Evolutionary conservation across 2,888 invertebrate genomes (phyloP).

Genomic region (Entomobrya multifasciata): DNA sequence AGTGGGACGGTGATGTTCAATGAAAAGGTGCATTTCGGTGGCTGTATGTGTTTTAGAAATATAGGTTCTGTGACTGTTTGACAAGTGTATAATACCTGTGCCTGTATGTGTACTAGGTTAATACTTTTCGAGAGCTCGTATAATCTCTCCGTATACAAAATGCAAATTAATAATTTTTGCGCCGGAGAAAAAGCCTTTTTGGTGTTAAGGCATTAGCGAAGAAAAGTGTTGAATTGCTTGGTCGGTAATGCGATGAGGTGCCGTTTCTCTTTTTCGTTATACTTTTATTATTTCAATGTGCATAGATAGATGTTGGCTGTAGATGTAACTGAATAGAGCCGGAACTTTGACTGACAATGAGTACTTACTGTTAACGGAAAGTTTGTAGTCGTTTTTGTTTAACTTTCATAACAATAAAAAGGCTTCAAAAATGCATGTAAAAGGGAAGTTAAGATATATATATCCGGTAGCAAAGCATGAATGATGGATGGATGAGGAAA

Average conservation of each 20-base stretch:
- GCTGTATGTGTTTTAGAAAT: too few species aligned
- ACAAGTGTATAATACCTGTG: too few species aligned
- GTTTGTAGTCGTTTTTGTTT: too few species aligned
- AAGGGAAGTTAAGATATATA: neutral
- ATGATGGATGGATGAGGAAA: too few species aligned
- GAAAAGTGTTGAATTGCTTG: neutral
- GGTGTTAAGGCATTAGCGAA: neutral
- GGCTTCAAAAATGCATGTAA: neutral
- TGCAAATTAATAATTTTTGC: conserved; percentile 48
- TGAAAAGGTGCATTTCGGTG: neutral
- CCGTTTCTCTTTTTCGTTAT: too few species aligned
- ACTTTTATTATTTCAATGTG: too few species aligned
- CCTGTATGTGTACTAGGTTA: neutral
- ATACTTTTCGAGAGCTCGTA: neutral
- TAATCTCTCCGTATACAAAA: conserved; percentile 46
- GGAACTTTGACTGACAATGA: too few species aligned
- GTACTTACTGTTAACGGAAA: neutral
- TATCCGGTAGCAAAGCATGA: neutral
- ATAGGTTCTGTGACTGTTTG: too few species aligned
- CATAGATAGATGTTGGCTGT: too few species aligned
- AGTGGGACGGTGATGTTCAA: too few species aligned
- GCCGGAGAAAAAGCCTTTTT: neutral
- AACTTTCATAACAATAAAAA: neutral
- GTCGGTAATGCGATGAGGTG: too few species aligned
- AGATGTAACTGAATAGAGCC: too few species aligned